A percentile compares a stretch with the other conserved stretches of the same genome.
Conservation (phyloP, 2,797 vertebrate genomes). For the Chaenodraco wilsoni region DNA sequence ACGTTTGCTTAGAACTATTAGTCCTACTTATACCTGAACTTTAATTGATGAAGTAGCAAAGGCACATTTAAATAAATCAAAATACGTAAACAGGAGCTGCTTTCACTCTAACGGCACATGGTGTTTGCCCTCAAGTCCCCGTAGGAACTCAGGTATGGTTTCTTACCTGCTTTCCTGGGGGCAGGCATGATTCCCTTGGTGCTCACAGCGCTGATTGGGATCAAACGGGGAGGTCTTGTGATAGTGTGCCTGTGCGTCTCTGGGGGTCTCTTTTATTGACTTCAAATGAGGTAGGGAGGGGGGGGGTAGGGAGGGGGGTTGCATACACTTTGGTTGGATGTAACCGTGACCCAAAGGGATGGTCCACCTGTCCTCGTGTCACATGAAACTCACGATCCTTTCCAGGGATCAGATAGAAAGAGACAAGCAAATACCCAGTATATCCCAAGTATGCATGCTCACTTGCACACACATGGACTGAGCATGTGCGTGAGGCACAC, state of each 20-base stretch:
- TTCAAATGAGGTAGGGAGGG: slow-evolving; percentile 42
- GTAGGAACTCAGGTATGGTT: background rate
- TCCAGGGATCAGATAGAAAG: slow-evolving; percentile 55
- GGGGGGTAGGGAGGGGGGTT: background rate
- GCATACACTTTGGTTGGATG: slow-evolving; percentile 45
- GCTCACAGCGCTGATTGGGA: slow-evolving; percentile 34
- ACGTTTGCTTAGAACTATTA: background rate
- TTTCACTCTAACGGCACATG: background rate
- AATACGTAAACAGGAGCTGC: slow-evolving; percentile 4
- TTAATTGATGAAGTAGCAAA: background rate
- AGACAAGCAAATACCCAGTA: slow-evolving; percentile 46
- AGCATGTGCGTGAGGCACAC: slow-evolving; percentile 27
- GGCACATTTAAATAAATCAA: background rate
- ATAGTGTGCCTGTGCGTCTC: slow-evolving; percentile 15
- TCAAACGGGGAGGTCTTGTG: slow-evolving; percentile 31
- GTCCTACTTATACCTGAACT: background rate
- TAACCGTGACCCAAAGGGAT: slow-evolving; percentile 35
- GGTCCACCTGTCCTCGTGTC: slow-evolving; percentile 59
- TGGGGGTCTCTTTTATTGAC: slow-evolving; percentile 77
- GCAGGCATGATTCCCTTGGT: slow-evolving; percentile 74
- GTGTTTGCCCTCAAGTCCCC: background rate
- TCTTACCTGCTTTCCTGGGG: slow-evolving; percentile 80
- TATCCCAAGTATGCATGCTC: slow-evolving; percentile 48
- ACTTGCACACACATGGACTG: slow-evolving; percentile 50
- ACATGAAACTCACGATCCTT: slow-evolving; percentile 67